Base-by-base conservation (phyloP, 2,113 vertebrate genomes). In the Tichodroma muraria region DNA sequence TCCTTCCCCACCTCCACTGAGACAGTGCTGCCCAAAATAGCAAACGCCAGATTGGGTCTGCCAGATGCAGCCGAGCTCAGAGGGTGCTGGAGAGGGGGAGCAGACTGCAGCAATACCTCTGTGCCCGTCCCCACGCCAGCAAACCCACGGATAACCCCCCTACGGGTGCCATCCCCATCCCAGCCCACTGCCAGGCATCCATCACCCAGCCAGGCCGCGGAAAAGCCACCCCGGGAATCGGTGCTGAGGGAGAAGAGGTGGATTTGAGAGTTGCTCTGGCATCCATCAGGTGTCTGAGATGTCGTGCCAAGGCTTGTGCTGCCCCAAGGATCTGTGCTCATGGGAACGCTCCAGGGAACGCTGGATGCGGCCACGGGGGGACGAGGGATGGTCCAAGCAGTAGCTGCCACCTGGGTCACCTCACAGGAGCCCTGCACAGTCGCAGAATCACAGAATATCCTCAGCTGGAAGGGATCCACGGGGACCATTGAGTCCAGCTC, bases 241-340 rank as follows among this genome's bases (percentile, higher is more conserved):
- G 8, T 18, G 57, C 49, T 19, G 38, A 71, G 27, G 31, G 60
- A 54, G 28, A 30, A 35, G 68, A 59, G 21, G n/a, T 59, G 68
- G 63, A 72, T 45, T 11, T 1, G 4, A 76, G 25, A 20, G 1
- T 17, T 8, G 5, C 56, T 81, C 37, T 57, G 66, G 50, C 27
- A 15, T 31, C 35, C n/a, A 59, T 22, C 7, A 0, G 6, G 30
- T 45, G 15, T 69, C 59, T 0, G 0, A 79, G 71, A 27, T 2
- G 0, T 14, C 3, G 0, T 27, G n/a, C 35, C 27, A 40, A 66
- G 70, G n/a, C 1, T 4, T 22, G 13, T 1, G 3, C 61, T 75
- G 42, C 76, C 68, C 45, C 47, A 27, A 72, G 80, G 70, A 38
- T 56, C 33, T 40, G 28, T 27, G 30, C 20, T 45, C 1, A 0